Evolutionary conservation across 2,888 invertebrate species (phyloP).

Genomic region (Ennomos fuscantarius): DNA sequence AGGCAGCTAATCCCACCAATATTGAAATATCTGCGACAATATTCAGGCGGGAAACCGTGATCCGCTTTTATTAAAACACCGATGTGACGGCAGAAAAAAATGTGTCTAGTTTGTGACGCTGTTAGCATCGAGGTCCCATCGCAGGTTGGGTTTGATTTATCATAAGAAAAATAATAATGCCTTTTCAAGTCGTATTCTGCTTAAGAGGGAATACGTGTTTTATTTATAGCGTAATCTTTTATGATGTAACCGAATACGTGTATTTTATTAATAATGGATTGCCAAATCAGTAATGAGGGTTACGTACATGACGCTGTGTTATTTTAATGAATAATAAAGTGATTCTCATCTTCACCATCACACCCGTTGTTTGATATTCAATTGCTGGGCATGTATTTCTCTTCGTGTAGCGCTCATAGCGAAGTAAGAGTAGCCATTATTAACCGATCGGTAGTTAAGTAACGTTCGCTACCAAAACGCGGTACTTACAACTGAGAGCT

Average conservation of each 20-base stretch:
- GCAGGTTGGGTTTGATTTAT: constrained; percentile 25
- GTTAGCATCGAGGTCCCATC: constrained; percentile 27
- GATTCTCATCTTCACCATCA: too few relatives aligned
- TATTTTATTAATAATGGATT: background rate
- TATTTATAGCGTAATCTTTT: constrained; percentile 9
- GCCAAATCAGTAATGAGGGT: too few relatives aligned
- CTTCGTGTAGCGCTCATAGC: too few relatives aligned
- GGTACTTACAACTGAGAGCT: too few relatives aligned
- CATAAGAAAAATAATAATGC: constrained; percentile 28
- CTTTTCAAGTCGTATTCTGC: constrained; percentile 12
- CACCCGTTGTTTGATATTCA: too few relatives aligned
- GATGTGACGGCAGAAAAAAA: constrained; percentile 67
- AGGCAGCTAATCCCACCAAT: constrained; percentile 83
- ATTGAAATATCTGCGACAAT: constrained; percentile 85
- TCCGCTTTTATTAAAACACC: constrained; percentile 83
- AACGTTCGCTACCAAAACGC: too few relatives aligned
- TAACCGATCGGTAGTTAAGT: too few relatives aligned
- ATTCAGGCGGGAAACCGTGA: constrained; percentile 75
- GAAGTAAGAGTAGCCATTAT: too few relatives aligned
- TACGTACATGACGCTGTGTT: too few relatives aligned
- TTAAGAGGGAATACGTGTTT: constrained; percentile 29
- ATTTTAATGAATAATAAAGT: too few relatives aligned
- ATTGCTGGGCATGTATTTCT: too few relatives aligned
- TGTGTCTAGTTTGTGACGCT: constrained; percentile 41
- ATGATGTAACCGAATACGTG: background rate